A percentile compares a stretch with the other conserved stretches of the same genome.
Evolutionary conservation across 1,140 invertebrate genomes (phyloP).

Genomic region (Ostrea edulis): DNA sequence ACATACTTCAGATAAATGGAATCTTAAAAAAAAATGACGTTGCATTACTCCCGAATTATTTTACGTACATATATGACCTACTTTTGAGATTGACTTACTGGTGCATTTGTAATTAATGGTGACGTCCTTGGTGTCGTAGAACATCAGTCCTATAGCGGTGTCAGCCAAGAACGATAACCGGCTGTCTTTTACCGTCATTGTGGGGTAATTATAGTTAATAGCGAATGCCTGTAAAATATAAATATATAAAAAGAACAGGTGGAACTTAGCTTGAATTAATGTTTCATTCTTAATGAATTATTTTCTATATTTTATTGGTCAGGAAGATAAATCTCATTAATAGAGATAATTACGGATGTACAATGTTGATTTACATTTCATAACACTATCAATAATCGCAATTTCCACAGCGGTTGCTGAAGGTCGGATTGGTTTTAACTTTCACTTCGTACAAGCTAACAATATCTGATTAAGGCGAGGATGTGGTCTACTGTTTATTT

Average conservation of each 20-base stretch:
- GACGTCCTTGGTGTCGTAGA: constrained; percentile 38
- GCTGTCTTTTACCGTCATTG: constrained; percentile 1
- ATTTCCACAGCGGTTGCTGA: too few species aligned
- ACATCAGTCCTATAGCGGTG: not conserved
- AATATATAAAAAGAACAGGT: not conserved
- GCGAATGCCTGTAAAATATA: constrained; percentile 36
- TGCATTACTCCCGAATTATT: not conserved
- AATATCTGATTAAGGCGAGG: too few species aligned
- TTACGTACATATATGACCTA: not conserved
- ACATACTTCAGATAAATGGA: not conserved
- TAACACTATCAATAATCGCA: too few species aligned
- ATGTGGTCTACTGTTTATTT: too few species aligned
- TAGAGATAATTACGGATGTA: too few species aligned
- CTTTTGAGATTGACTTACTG: not conserved
- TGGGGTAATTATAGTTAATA: not conserved
- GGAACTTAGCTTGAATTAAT: not conserved
- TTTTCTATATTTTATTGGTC: too few species aligned
- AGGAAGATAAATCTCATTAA: too few species aligned
- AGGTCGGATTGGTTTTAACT: too few species aligned
- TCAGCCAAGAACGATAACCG: not conserved
- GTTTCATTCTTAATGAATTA: too few species aligned
- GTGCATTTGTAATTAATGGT: constrained; percentile 31
- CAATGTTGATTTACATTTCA: too few species aligned
- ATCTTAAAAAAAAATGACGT: not conserved
- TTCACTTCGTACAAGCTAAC: too few species aligned